phyloP scores from a whole-genome alignment of 1,140 invertebrate genomes.

The Lineus longissimus region DNA sequence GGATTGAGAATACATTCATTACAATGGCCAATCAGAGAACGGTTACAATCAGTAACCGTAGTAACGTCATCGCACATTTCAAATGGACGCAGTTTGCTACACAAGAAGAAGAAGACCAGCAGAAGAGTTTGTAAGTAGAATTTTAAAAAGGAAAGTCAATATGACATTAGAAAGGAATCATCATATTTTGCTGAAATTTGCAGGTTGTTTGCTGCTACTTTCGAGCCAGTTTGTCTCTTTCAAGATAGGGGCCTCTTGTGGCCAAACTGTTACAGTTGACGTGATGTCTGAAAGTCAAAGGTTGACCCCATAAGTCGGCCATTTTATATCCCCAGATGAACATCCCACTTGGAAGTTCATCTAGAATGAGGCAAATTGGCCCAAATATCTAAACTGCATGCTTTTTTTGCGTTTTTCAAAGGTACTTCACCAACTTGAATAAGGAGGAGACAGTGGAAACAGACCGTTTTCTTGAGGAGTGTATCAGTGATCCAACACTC shows the following conservation, averaged over 20 bases:
- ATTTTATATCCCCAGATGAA: no score
- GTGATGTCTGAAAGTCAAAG: no score
- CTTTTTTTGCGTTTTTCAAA: slow-evolving; percentile 17
- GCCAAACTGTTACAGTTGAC: no score
- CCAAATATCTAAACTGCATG: no score
- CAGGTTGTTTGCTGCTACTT: no score
- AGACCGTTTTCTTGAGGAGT: slow-evolving; percentile 48
- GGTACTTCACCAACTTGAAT: slow-evolving; percentile 25
- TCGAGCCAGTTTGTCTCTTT: no score
- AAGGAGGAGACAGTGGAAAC: slow-evolving; percentile 41
- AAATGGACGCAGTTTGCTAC: slow-evolving; percentile 52
- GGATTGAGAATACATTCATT: slow-evolving; percentile 53
- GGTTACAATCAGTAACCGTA: slow-evolving; percentile 47
- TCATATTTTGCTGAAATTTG: slow-evolving; percentile 8
- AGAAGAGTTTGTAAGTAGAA: slow-evolving; percentile 40
- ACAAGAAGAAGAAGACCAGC: slow-evolving; percentile 47
- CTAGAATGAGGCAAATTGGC: no score
- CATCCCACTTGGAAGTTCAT: no score
- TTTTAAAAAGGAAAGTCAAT: no score
- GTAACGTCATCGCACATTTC: slow-evolving; percentile 50
- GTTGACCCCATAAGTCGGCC: no score
- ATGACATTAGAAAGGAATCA: not conserved
- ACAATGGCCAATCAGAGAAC: slow-evolving; percentile 52
- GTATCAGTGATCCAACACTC: slow-evolving; percentile 44
- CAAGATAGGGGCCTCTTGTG: no score